Base-by-base conservation (phyloP, 1,140 invertebrate genomes). In the Heliothis virescens region DNA sequence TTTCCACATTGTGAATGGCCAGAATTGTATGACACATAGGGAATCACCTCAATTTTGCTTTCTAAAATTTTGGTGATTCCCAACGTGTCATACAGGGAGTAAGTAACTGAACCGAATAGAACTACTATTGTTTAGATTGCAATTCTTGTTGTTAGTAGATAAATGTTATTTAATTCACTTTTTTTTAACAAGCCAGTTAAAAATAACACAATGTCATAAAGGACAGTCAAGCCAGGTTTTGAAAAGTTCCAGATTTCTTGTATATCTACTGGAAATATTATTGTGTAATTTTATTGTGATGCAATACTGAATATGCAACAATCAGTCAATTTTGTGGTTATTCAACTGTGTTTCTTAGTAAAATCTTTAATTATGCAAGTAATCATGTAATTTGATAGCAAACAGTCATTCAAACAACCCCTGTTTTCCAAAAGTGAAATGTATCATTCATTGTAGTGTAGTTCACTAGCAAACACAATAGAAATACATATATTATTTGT, bases 261-360 rank as follows among this genome's bases (percentile, higher is more conserved):
- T 11, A 16, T 16, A 41, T 18, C 34, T 16, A 67, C 16, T 12
- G 16, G 1, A 48, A 67, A 48, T 18, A 67, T 34, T 29, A 13
- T 10, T 53, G 48, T 53, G 47, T 18, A 71, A 71, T 53, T n/a
- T 26, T 53, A n/a, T 71, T 71, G 48, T 71, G 48, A 50, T 52
- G 48, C 48, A 52, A 69, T 9, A 52, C 13, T 29, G 21, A 15
- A 13, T 26, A 29, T 15, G 48, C 3, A 71, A 53, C 67, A 71
- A 53, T 41, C 41, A 50, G 48, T 10, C 12, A 52, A 18, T 71
- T 15, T 52, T n/a, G 67, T 71, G 48, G 47, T 29, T 21, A 50
- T 29, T 52, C 48, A 71, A 50, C 67, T 53, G 48, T 53, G 26
- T 3, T 71, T 53, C 7, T 50, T 29, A 29, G 21, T 53, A 26